Base-by-base conservation (phyloP, 2,113 vertebrate species). In the Anser brachyrhynchus region DNA sequence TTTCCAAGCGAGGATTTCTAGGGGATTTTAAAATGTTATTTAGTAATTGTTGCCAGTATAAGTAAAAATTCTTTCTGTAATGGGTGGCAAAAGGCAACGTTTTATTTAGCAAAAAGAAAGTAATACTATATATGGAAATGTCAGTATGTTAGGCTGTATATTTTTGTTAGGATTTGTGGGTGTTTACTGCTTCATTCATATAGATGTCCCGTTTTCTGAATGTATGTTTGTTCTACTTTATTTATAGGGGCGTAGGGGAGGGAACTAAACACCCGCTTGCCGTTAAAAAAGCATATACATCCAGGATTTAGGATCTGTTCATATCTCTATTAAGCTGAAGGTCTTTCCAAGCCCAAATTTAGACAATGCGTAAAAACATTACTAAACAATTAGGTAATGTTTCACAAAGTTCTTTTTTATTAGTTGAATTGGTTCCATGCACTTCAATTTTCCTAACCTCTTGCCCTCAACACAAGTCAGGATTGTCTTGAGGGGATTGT, bases 371-470 rank as follows among this genome's bases (percentile, higher is more conserved):
- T 97, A 94, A 96, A 97, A 98, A 89, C 97, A 97, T 98, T 97
- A 91, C 97, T 97, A 90, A 98, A 96, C 97, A 98, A 96, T 98
- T 98, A 98, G 97, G 97, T 98, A 97, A 98, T 97, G 97, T 97
- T 98, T 97, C 96, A 94, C 72, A 90, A 61, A 97, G 94, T 97
- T 97, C 95, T 93, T 96, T 95, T 96, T 97, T 96, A 94, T 95
- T 96, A 94, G 80, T 96, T 97, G 95, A 97, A 79, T 87, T 89
- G 35, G 76, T 96, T 97, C 96, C 94, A 95, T 81, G 95, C 88
- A 91, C 85, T 97, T 90, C 79, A 94, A 87, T 97, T 97, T 97
- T 94, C 89, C 95, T 95, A 90, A 97, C 70, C 93, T 95, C 72
- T 92, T 94, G 79, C 92, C 88, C 96, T 93, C 87, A 37, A 84